These are phyloP conservation scores for Prunella fulvescens DNA, from an alignment of 2,113 vertebrate species.

Conservation along the genomic window DNA sequence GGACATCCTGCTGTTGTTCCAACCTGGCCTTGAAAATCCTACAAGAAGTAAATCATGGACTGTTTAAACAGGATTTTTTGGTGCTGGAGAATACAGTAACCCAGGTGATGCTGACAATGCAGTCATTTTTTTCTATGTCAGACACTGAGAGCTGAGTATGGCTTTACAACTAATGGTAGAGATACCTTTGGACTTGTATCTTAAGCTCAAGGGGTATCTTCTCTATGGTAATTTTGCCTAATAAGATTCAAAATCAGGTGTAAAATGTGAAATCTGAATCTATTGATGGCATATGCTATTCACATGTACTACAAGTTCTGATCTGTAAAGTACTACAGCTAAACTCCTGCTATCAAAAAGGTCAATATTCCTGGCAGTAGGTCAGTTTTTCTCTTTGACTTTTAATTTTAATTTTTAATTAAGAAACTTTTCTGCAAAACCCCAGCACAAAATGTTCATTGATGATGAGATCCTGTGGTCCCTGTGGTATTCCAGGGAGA, in stretches of 20 bases:
- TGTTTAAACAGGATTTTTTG: background rate
- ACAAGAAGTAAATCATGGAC: background rate
- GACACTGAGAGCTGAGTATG: background rate
- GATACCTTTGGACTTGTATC: background rate
- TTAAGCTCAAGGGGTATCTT: background rate
- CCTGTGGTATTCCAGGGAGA: background rate
- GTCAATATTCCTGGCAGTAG: background rate
- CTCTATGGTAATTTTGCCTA: background rate
- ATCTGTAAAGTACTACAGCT: background rate
- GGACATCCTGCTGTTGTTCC: background rate
- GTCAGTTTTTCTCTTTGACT: background rate
- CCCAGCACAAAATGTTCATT: background rate
- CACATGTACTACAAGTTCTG: background rate
- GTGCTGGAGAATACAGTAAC: background rate
- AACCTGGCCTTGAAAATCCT: background rate
- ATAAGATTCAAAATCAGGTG: background rate
- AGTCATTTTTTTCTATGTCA: background rate
- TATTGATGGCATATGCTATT: rapidly evolving
- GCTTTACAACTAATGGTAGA: rapidly evolving
- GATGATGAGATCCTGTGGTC: background rate
- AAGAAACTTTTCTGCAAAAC: background rate
- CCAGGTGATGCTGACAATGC: background rate
- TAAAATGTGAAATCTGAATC: background rate
- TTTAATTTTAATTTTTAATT: background rate
- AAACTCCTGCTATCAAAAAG: background rate